Evolutionary conservation across 2,113 vertebrate genomes (phyloP).

Genomic region (Madoqua kirkii): DNA sequence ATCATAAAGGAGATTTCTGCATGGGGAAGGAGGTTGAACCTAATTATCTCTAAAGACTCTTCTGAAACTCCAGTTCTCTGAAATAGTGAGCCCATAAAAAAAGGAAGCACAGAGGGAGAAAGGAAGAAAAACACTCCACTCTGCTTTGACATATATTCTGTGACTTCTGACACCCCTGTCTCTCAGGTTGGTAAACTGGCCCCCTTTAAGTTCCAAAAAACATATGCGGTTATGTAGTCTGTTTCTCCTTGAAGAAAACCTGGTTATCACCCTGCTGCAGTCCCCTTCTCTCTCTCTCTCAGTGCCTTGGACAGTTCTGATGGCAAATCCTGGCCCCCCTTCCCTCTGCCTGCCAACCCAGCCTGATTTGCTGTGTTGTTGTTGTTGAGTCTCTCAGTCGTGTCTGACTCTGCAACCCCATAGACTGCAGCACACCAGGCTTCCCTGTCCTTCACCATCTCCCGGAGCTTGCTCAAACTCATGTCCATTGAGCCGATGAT

Average conservation of each 20-base stretch:
- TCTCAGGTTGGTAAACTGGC: no score
- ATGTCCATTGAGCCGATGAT: background rate
- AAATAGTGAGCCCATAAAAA: background rate
- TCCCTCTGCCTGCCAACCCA: no score
- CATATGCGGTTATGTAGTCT: no score
- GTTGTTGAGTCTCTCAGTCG: background rate
- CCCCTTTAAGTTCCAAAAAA: background rate
- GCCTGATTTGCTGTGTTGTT: background rate
- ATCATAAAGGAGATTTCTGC: background rate
- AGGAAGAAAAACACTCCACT: background rate
- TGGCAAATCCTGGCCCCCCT: accelerated
- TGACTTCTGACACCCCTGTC: background rate
- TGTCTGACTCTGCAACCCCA: background rate
- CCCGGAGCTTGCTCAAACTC: background rate
- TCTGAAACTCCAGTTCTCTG: background rate
- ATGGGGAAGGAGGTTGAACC: background rate
- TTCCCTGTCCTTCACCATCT: background rate
- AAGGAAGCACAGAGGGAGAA: background rate
- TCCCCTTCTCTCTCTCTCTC: background rate
- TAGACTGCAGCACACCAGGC: background rate
- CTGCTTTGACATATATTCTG: background rate
- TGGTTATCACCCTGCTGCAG: background rate
- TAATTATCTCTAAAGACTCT: background rate
- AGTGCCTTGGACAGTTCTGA: background rate
- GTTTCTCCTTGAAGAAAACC: background rate